Evolutionary conservation across 2,113 vertebrate genomes (phyloP).

Genomic region (Vimba vimba): DNA sequence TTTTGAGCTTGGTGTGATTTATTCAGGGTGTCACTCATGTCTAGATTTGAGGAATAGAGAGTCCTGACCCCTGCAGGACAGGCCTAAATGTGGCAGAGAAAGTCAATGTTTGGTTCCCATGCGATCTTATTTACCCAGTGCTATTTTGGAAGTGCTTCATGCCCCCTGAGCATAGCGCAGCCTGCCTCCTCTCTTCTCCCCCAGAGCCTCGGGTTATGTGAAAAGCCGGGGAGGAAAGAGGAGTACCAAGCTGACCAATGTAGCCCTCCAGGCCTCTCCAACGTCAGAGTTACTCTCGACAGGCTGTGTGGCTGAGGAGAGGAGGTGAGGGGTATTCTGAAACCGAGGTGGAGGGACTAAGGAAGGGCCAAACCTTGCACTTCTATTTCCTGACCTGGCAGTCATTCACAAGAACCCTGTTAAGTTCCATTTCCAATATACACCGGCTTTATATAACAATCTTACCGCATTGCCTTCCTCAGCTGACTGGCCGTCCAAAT

Average conservation of each 20-base stretch:
- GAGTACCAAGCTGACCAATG: conserved; percentile 76
- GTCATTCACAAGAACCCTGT: conserved; percentile 88
- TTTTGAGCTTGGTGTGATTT: conserved; percentile 54
- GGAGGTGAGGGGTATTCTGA: conserved; percentile 18
- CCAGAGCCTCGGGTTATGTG: conserved; percentile 93
- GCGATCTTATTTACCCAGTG: conserved; percentile 83
- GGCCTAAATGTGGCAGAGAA: conserved; percentile 69
- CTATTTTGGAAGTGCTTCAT: conserved; percentile 81
- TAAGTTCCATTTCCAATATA: conserved; percentile 94
- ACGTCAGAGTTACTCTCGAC: conserved; percentile 70
- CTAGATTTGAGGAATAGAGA: conserved; percentile 56
- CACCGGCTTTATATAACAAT: conserved; percentile 90
- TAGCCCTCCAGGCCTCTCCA: conserved; percentile 14
- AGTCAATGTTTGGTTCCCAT: conserved; percentile 84
- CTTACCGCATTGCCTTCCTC: conserved; percentile 89
- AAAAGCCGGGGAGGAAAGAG: conserved; percentile 76
- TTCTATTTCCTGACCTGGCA: conserved; percentile 92
- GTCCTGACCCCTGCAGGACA: conserved; percentile 52
- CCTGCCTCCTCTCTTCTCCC: conserved; percentile 73
- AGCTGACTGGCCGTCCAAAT: conserved; percentile 68
- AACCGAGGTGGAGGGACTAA: conserved; percentile 74
- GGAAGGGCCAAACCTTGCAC: conserved; percentile 86
- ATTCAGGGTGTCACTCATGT: conserved; percentile 50
- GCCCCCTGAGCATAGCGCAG: conserved; percentile 71
- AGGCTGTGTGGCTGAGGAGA: conserved; percentile 75